Evolutionary conservation across 2,797 vertebrate species (phyloP).

Genomic region (Myioborus miniatus): DNA sequence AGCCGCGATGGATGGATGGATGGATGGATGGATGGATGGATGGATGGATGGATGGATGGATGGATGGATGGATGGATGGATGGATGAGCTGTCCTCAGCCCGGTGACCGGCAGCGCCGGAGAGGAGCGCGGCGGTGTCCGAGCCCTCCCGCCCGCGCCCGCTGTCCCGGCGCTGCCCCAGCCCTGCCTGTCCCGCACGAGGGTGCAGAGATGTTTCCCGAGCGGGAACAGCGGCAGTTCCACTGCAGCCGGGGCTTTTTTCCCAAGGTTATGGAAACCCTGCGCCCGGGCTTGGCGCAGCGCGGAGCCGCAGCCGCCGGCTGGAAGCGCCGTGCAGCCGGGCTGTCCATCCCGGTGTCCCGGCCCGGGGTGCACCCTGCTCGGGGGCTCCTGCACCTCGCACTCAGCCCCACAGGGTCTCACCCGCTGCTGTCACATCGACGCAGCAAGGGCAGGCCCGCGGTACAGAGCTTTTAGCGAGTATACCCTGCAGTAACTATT

Average conservation of each 20-base stretch:
- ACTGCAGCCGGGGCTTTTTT: neutral
- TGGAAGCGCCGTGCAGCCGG: fast-evolving
- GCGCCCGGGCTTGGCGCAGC: neutral
- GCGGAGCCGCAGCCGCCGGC: fast-evolving
- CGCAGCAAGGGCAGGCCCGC: neutral
- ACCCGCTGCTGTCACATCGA: neutral
- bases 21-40: neutral
- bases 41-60: neutral
- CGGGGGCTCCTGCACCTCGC: neutral
- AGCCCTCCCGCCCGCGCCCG: neutral
- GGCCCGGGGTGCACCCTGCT: fast-evolving
- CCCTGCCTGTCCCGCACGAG: fast-evolving
- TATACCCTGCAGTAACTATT: fast-evolving
- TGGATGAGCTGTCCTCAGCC: neutral
- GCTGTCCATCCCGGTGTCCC: fast-evolving
- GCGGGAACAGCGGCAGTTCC: neutral
- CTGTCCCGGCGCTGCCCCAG: neutral
- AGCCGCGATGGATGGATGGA: neutral
- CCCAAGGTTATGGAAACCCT: fast-evolving
- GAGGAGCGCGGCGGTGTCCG: fast-evolving
- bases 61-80: too few relatives aligned
- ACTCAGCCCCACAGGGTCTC: neutral
- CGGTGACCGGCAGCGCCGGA: neutral
- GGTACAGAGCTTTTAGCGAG: neutral
- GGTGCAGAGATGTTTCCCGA: neutral